Evolutionary conservation across 2,113 vertebrate genomes (phyloP).

Genomic region (Pogona vitticeps): DNA sequence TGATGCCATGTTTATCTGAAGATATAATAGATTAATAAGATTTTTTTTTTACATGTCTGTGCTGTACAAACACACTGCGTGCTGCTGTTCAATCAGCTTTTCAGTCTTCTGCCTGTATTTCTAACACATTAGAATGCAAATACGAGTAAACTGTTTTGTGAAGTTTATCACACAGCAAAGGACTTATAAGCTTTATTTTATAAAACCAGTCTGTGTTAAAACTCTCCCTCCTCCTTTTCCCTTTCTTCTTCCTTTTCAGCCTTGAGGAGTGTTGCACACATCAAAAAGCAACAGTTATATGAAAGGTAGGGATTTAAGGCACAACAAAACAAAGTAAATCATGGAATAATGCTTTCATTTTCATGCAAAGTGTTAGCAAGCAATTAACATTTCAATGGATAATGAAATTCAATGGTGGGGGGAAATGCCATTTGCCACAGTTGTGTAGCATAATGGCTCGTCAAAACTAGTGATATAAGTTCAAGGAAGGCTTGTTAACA

Average conservation of each 20-base stretch:
- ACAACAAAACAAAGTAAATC: constrained; percentile 28
- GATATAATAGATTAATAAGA: background rate
- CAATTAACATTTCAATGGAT: constrained; percentile 42
- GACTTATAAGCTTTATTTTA: background rate
- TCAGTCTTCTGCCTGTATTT: background rate
- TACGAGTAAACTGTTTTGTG: background rate
- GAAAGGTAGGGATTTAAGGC: background rate
- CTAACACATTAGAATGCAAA: background rate
- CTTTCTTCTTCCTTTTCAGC: constrained; percentile 5
- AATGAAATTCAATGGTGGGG: constrained; percentile 44
- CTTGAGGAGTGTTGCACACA: background rate
- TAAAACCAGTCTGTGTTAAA: background rate
- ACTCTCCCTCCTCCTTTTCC: background rate
- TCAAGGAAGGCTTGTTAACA: constrained; percentile 39
- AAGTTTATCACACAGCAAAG: background rate
- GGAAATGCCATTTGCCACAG: constrained; percentile 33
- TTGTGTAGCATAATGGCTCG: constrained; percentile 25
- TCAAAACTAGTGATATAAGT: constrained; percentile 18
- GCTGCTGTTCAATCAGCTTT: background rate
- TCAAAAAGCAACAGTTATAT: constrained; percentile 22
- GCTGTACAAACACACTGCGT: background rate
- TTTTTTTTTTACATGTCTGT: background rate
- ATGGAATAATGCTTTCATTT: constrained; percentile 43
- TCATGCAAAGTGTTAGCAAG: constrained; percentile 32
- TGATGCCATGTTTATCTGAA: background rate